A percentile compares a stretch with the other conserved stretches of the same genome.
Conservation (phyloP, 1,140 invertebrate genomes). For the Gonatopus flavifemur region DNA sequence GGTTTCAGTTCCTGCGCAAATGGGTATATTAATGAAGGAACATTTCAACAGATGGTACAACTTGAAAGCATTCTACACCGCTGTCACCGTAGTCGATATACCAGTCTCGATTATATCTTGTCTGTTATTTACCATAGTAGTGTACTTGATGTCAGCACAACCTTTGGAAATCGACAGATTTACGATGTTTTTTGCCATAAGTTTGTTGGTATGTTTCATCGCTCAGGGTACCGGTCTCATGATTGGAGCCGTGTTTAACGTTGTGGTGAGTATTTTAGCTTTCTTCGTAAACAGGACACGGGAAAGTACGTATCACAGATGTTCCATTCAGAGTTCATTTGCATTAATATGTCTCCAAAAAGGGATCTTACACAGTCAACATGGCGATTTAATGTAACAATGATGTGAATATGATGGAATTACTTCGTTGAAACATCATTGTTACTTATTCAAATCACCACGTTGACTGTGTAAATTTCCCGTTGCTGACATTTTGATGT, state of each 20-base stretch:
- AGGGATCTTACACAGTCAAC: too few relatives aligned
- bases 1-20: constrained; percentile 86
- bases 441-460: too few relatives aligned
- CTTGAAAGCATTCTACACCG: constrained; percentile 86
- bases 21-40: constrained; percentile 87
- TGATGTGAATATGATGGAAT: too few relatives aligned
- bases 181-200: constrained; percentile 79
- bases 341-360: too few relatives aligned
- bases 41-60: constrained; percentile 98
- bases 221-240: constrained; percentile 87
- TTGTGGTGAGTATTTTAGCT: constrained; percentile 67
- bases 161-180: constrained; percentile 77
- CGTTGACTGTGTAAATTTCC: too few relatives aligned
- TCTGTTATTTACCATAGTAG: constrained; percentile 75
- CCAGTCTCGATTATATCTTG: constrained; percentile 77
- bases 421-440: too few relatives aligned
- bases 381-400: too few relatives aligned
- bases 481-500: too few relatives aligned
- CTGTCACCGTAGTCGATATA: constrained; percentile 82
- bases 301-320: background rate
- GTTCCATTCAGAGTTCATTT: too few relatives aligned
- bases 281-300: constrained; percentile 23
- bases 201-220: constrained; percentile 80
- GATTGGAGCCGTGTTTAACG: constrained; percentile 81
- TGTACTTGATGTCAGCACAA: constrained; percentile 86